Base-by-base conservation (phyloP, 2,113 vertebrate species). In the Oreocharis arfaki region DNA sequence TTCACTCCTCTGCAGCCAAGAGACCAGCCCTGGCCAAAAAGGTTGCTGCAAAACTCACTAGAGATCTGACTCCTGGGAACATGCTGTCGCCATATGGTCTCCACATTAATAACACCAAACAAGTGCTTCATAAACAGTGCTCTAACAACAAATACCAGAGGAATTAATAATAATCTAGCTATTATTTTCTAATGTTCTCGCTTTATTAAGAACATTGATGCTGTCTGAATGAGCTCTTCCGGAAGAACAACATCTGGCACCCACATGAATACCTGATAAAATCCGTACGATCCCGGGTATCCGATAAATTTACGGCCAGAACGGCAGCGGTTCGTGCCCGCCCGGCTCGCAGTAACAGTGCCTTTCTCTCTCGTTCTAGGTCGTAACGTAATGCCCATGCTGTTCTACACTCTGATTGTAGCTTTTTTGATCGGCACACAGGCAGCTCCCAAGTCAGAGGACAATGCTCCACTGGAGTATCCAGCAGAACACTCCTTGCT, bases 381-480 rank as follows among this genome's bases (percentile, higher is more conserved):
- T 97, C 97, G 71, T 56, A 98, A 97, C 98, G 98, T 98, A 97
- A 98, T 99, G 99, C 98, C 99, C 99, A 99, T 99, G 99, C 99
- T 99, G 98, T 99, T 98, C 98, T 99, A 98, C 98, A 98, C 98
- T 98, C 99, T 99, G 99, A 98, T 98, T 98, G 98, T 99, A 98
- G 98, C 99, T 97, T 98, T 99, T 98, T 92, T 99, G 98, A 99
- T 99, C 97, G 98, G 99, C 98, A 98, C 98, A 98, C 99, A 99
- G 98, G 99, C 99, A 98, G 98, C 98, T 98, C 98, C 98, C 75
- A 98, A 98, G 96, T 98, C 98, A 95, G 98, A 98, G 98, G 98
- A 98, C 98, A 97, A 99, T 98, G 98, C 97, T 87, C 98, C 98
- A 91, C 92, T 92, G 97, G 95, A 96, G 95, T 94, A 96, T 71